These are phyloP conservation scores for Podarcis siculus DNA, from an alignment of 2,797 vertebrate genomes.

Conservation along the genomic window DNA sequence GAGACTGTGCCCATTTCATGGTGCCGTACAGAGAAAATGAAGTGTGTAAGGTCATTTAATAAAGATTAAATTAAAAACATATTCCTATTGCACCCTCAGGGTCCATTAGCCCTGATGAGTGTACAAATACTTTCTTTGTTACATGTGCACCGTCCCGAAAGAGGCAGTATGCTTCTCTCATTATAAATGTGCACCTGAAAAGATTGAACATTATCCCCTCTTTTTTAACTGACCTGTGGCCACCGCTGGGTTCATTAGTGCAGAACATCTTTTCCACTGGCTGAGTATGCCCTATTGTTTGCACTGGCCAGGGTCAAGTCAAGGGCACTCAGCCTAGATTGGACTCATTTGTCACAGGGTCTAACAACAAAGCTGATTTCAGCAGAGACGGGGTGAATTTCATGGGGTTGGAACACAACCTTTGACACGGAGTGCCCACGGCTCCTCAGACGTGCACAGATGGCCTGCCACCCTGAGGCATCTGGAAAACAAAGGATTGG, in stretches of 20 bases:
- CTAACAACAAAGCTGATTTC: slow-evolving; percentile 94
- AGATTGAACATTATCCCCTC: slow-evolving; percentile 91
- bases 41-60: slow-evolving; percentile 86
- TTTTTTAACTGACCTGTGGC: slow-evolving; percentile 87
- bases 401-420: slow-evolving; percentile 86
- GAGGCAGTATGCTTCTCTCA: slow-evolving; percentile 92
- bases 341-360: slow-evolving; percentile 99
- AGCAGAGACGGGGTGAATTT: slow-evolving; percentile 88
- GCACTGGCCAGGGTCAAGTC: slow-evolving; percentile 97
- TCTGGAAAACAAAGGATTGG: slow-evolving; percentile 83
- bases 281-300: slow-evolving; percentile 98
- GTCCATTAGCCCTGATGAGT: slow-evolving; percentile 87
- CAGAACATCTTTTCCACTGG: slow-evolving; percentile 99
- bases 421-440: slow-evolving; percentile 89
- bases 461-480: slow-evolving; percentile 86
- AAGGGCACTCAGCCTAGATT: slow-evolving; percentile 99
- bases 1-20: slow-evolving; percentile 91
- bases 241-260: slow-evolving; percentile 97
- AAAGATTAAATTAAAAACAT: slow-evolving; percentile 88
- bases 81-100: slow-evolving; percentile 83
- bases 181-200: slow-evolving; percentile 99
- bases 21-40: slow-evolving; percentile 87
- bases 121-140: slow-evolving; percentile 93
- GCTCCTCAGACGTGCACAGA: slow-evolving; percentile 86
- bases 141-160: slow-evolving; percentile 88